These are phyloP conservation scores for Montifringilla adamsi DNA, from an alignment of 2,113 vertebrate species.

Conservation along the genomic window DNA sequence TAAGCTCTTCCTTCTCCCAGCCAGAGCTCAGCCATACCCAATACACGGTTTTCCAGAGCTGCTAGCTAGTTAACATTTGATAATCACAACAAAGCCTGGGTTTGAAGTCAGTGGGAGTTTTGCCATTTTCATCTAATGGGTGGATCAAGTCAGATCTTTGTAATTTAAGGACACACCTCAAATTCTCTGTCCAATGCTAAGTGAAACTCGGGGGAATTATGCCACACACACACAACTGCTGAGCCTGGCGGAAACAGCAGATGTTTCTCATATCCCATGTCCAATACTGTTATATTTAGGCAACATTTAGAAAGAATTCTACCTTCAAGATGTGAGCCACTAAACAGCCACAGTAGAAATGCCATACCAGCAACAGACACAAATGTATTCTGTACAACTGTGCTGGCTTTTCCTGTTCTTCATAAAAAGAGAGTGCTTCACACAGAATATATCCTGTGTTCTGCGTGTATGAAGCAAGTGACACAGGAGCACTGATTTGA, in stretches of 20 bases:
- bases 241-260: not conserved
- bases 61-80: not conserved
- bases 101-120: not conserved
- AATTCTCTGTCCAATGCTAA: not conserved
- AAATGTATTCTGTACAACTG: not conserved
- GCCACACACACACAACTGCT: not conserved
- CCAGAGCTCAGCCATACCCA: not conserved
- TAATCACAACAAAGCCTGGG: not conserved
- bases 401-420: not conserved
- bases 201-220: not conserved
- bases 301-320: not conserved
- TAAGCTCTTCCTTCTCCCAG: not conserved
- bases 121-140: not conserved
- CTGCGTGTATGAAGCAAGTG: not conserved
- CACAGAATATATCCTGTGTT: not conserved
- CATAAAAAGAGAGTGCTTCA: not conserved
- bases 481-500: not conserved
- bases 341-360: not conserved
- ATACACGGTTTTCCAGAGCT: not conserved
- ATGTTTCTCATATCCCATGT: fast-evolving
- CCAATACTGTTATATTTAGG: not conserved
- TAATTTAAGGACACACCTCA: not conserved
- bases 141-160: not conserved
- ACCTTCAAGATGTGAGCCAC: not conserved
- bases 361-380: not conserved